Base-by-base conservation (phyloP, 2,888 invertebrate genomes). In the Periphyllus acericola region DNA sequence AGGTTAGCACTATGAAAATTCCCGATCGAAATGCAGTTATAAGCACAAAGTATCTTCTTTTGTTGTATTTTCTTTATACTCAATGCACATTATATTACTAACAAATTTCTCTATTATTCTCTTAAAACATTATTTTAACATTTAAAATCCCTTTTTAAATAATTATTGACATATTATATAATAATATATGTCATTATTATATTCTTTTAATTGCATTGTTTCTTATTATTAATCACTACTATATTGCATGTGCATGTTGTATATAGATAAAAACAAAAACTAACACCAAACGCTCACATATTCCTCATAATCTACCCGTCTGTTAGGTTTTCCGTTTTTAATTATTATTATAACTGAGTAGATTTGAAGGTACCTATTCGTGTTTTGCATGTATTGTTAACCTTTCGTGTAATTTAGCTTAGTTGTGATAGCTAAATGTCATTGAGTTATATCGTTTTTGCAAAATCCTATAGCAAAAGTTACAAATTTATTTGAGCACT, bases 1-100 rank as follows among this genome's bases (percentile, higher is more conserved):
- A 87, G 87, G 87, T 87, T 81, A 87, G 87, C 87, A 81, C 80
- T 60, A 81, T 80, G 72, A 87, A 81, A 87, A 87, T 80, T 74
- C 74, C 86, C 79, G 29, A 72, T 80, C 72, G 34, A 87, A 81
- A 81, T 40, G 80, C 87, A 84, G 80, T 79, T 79, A 72, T 79
- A 79, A 79, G 74, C 80, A 87, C 81, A 87, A 87, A 87, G 87
- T 87, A 81, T 87, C 72, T 72, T 87, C n/a, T 72, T 86, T 72
- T 87, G 14, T 87, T 80, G 40, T 87, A 74, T 80, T 87, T 74
- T 60, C 34, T 86, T 80, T 80, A 79, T 80, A 68, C n/a, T 36
- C 68, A 66, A 52, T 78, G 76, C 80, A 81, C 74, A 55, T 32
- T 36, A 71, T 72, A 71, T 29, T 75, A 83, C 75, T 83, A 83